phyloP scores from a whole-genome alignment of 2,113 vertebrate species.

The Actenoides hombroni region DNA sequence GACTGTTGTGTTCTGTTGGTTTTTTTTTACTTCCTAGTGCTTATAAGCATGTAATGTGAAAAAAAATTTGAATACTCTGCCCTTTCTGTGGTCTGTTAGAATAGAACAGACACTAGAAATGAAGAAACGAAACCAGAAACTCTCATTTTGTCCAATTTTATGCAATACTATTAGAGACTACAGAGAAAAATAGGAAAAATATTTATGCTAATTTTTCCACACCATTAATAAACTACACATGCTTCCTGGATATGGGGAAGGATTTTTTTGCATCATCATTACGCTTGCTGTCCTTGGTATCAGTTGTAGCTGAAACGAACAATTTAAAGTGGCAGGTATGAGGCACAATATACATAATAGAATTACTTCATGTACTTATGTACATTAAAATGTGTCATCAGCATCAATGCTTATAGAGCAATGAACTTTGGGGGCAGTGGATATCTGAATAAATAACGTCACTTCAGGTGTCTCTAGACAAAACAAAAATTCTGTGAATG shows the following conservation, averaged over 20 bases:
- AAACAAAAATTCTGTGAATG: background rate
- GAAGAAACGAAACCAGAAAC: background rate
- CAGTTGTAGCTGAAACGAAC: background rate
- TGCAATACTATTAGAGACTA: background rate
- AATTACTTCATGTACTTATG: background rate
- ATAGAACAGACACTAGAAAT: background rate
- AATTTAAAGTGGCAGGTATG: background rate
- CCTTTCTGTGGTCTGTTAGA: background rate
- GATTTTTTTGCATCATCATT: background rate
- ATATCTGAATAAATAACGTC: background rate
- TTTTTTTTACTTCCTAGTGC: background rate
- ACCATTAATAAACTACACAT: background rate
- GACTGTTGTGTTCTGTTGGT: background rate
- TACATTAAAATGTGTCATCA: background rate
- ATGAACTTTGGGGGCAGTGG: background rate
- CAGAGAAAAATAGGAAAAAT: background rate
- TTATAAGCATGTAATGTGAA: background rate
- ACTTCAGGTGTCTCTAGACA: background rate
- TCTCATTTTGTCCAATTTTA: background rate
- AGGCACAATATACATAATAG: background rate
- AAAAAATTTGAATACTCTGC: background rate
- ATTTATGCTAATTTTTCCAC: background rate
- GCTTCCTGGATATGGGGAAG: background rate
- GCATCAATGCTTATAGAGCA: background rate
- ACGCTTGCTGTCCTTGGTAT: background rate